Conservation (phyloP, 2,797 vertebrate genomes). For the Rallus crepitans region DNA sequence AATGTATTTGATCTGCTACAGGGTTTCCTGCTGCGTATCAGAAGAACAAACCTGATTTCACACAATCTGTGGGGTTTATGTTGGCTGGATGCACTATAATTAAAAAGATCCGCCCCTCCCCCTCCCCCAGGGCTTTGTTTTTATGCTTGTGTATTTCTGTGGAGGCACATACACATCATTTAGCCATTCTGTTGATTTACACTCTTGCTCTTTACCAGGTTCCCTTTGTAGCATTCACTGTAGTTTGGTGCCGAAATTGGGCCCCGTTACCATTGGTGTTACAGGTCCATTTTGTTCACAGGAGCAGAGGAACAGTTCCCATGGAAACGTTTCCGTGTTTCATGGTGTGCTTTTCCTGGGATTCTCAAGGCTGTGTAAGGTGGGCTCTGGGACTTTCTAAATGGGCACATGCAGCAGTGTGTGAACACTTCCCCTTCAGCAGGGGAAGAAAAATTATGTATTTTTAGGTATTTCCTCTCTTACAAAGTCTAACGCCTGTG, state of each 20-base stretch:
- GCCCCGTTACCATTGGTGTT: neutral
- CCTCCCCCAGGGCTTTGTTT: neutral
- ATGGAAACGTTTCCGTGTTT: slow-evolving; percentile 49
- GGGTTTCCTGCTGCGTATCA: slow-evolving; percentile 35
- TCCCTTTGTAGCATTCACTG: neutral
- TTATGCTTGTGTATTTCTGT: neutral
- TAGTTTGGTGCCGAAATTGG: slow-evolving; percentile 1
- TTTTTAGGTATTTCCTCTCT: neutral
- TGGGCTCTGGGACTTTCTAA: neutral
- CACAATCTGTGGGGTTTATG: neutral
- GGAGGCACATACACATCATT: neutral
- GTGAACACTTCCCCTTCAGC: neutral
- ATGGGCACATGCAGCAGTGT: neutral
- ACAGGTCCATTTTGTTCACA: neutral
- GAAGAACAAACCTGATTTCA: slow-evolving; percentile 49
- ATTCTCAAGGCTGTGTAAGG: neutral
- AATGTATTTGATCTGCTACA: slow-evolving; percentile 60
- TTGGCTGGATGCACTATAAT: slow-evolving; percentile 36
- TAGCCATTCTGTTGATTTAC: neutral
- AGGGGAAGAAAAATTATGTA: neutral
- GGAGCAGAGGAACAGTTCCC: slow-evolving; percentile 39
- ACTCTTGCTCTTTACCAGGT: neutral
- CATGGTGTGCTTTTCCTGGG: neutral
- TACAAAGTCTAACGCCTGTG: neutral
- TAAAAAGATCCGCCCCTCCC: neutral